phyloP scores from a whole-genome alignment of 2,888 invertebrate genomes.

The Eilema sororculum region DNA sequence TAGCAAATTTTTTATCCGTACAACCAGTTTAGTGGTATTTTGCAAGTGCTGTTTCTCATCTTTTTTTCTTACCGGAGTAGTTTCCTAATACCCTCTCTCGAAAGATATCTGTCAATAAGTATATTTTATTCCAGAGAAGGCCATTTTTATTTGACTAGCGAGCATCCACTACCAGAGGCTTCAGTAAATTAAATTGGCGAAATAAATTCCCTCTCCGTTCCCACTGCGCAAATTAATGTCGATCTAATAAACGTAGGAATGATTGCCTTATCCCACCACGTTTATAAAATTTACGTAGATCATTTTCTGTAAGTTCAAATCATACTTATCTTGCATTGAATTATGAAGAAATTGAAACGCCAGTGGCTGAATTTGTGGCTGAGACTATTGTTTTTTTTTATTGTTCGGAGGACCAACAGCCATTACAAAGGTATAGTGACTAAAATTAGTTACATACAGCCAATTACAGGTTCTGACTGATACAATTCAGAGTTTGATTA shows the following conservation, averaged over 20 bases:
- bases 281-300: constrained; percentile 21
- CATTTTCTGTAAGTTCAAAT: neutral
- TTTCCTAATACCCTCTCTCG: neutral
- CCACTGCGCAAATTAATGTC: constrained; percentile 21
- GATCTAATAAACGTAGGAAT: constrained; percentile 35
- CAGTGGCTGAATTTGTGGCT: too few species aligned
- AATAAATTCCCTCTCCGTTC: constrained; percentile 15
- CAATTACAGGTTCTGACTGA: too few species aligned
- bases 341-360: neutral
- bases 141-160: neutral
- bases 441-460: too few species aligned
- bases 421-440: too few species aligned
- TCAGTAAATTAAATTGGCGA: constrained; percentile 31
- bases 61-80: neutral
- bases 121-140: neutral
- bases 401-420: too few species aligned
- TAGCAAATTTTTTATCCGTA: too few species aligned
- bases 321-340: neutral
- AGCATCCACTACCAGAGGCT: neutral
- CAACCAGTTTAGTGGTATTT: too few species aligned
- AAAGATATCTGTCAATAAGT: neutral
- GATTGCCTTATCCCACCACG: constrained; percentile 14
- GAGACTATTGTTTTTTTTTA: too few species aligned
- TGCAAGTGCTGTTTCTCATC: too few species aligned
- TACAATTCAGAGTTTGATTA: too few species aligned